These are phyloP conservation scores for Entelurus aequoreus DNA, from an alignment of 2,113 vertebrate genomes.

Conservation along the genomic window DNA sequence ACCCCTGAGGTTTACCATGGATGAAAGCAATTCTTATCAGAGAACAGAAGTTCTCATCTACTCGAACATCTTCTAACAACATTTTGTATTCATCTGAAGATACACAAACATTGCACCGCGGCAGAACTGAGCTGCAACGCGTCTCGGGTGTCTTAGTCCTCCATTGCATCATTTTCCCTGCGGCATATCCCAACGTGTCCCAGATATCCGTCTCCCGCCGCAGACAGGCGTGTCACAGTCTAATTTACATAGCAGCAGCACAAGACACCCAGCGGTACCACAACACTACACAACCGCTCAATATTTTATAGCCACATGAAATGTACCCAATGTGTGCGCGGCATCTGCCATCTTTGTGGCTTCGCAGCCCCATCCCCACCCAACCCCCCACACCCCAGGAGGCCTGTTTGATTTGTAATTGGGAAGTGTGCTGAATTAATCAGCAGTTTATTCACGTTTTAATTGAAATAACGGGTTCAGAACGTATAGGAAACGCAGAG, in stretches of 20 bases:
- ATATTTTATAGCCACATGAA: constrained; percentile 94
- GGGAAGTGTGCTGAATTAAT: constrained; percentile 98
- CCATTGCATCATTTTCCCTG: constrained; percentile 57
- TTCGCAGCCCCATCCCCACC: constrained; percentile 63
- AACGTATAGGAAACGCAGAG: constrained; percentile 66
- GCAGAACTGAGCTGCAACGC: constrained; percentile 22
- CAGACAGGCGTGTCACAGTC: constrained; percentile 53
- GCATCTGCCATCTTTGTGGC: constrained; percentile 85
- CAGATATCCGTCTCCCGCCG: constrained; percentile 61
- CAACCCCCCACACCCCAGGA: constrained; percentile 60
- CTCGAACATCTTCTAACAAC: constrained; percentile 6
- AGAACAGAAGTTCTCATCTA: background rate
- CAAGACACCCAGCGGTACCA: constrained; percentile 69
- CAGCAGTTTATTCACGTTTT: constrained; percentile 93
- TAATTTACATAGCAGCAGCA: constrained; percentile 65
- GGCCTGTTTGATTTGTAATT: constrained; percentile 96
- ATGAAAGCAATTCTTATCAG: background rate
- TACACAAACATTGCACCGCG: constrained; percentile 38
- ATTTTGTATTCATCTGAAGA: constrained; percentile 15
- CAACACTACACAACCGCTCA: constrained; percentile 84
- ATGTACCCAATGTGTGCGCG: constrained; percentile 91
- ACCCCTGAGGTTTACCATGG: background rate
- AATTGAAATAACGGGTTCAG: constrained; percentile 85
- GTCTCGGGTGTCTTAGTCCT: constrained; percentile 47
- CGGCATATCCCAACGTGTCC: constrained; percentile 53